Conservation (phyloP, 2,113 vertebrate species). For the Psephotus haematonotus region DNA sequence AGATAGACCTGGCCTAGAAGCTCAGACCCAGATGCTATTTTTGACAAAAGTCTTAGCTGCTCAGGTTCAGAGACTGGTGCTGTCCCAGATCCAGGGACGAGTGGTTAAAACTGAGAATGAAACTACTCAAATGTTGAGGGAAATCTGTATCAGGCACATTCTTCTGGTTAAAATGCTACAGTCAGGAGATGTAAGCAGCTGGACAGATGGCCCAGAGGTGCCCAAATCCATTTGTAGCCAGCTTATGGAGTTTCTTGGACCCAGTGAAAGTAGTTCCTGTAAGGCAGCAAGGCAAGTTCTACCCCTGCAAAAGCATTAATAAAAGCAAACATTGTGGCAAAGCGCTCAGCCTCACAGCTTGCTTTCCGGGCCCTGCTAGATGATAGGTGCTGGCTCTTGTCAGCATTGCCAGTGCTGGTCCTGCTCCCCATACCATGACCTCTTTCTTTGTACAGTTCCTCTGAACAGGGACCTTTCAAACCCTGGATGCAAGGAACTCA, state of each 20-base stretch:
- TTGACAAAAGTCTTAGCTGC: not conserved
- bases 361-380: rapidly evolving
- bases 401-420: not conserved
- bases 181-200: not conserved
- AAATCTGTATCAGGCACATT: not conserved
- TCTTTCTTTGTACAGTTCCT: not conserved
- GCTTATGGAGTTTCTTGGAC: not conserved
- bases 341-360: not conserved
- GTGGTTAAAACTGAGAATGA: not conserved
- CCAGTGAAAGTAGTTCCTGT: not conserved
- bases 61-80: not conserved
- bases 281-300: not conserved
- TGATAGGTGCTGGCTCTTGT: not conserved
- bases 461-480: not conserved
- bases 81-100: not conserved
- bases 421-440: rapidly evolving
- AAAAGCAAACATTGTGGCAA: not conserved
- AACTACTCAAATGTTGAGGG: not conserved
- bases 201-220: not conserved
- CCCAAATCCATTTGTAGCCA: not conserved
- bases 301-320: not conserved
- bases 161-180: not conserved
- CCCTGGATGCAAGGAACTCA: rapidly evolving
- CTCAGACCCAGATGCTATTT: not conserved
- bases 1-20: not conserved